A percentile compares a stretch with the other conserved stretches of the same genome.
phyloP scores from a whole-genome alignment of 2,888 invertebrate species.

The Campoplex nolae region DNA sequence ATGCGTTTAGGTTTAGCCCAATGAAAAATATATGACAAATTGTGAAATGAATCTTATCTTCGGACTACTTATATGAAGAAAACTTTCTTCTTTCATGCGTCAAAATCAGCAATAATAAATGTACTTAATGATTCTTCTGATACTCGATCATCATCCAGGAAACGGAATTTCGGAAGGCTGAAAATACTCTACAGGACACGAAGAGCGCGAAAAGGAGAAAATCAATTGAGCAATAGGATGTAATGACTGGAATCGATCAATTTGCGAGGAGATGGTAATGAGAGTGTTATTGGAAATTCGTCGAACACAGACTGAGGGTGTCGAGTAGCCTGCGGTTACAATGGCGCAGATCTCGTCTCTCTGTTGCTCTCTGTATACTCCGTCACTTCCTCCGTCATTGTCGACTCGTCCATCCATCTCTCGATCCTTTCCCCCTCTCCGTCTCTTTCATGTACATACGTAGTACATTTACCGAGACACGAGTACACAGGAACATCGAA shows the following conservation, averaged over 20 bases:
- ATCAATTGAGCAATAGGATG: constrained; percentile 24
- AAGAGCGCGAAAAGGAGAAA: not conserved
- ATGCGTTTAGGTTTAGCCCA: too few species aligned
- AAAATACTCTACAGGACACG: not conserved
- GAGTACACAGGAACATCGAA: not conserved
- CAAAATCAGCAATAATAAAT: not conserved
- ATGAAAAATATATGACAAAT: too few species aligned
- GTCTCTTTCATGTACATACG: not conserved
- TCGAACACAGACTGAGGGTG: not conserved
- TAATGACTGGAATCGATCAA: constrained; percentile 12
- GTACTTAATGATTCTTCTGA: not conserved
- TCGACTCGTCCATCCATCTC: not conserved
- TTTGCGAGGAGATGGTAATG: constrained; percentile 13
- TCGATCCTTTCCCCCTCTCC: not conserved
- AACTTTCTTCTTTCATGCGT: not conserved
- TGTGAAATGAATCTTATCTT: not conserved
- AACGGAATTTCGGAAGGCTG: not conserved
- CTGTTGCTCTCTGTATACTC: not conserved
- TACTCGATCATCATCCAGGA: not conserved
- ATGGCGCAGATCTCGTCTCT: not conserved
- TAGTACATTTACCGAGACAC: not conserved
- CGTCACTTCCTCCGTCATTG: not conserved
- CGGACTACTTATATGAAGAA: not conserved
- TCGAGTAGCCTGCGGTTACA: constrained; percentile 2
- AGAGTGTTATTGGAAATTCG: constrained; percentile 45